Evolutionary conservation across 2,113 vertebrate species (phyloP), one percentile per base, ranked within the genome.

Genomic region (Tursiops truncatus): DNA sequence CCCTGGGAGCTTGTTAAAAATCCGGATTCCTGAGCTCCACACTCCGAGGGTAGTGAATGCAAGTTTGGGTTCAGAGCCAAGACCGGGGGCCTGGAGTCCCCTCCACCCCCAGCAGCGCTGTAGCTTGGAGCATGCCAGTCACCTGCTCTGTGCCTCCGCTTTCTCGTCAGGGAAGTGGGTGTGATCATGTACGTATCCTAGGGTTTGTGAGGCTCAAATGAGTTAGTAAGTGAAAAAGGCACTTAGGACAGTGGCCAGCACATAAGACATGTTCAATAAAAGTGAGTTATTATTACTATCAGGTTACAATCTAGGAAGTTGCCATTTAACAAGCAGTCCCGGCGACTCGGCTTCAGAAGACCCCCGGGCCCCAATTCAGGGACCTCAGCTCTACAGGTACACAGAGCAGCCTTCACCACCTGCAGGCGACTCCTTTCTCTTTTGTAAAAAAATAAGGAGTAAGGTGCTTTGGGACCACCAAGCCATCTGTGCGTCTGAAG

Each of bases 301-400:
- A 65, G 65, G 26, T 20, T 53, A 53, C 58, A 68, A 10, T 44
- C 36, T 31, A 8, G 60, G 41, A 81, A 90, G 63, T 33, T 60
- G 21, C 17, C 7, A 12, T 58, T 21, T 41, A 47, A 47, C 15
- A 77, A 65, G 85, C 56, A 95, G 47, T 36, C 68, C 31, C 5
- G 11, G 8, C 0, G 7, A 73, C 5, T 74, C 38, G 0, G 18
- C n/a, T 20, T 21, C 3, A 2, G 36, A 80, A 17, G 17, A 56
- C 3, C 18, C 11, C 2, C 1, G 44, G 60, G 23, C 33, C 31
- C 26, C 31, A 23, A 6, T 21, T n/a, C 2, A 41, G 70, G 84
- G 23, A 21, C 62, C n/a, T 26, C 0, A 3, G 53, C 15, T 38
- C 15, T 28, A 7, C 65, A 10, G 47, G 5, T 26, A 11, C 20